Conservation (phyloP, 2,113 vertebrate genomes). For the Vulpes ferrilata region DNA sequence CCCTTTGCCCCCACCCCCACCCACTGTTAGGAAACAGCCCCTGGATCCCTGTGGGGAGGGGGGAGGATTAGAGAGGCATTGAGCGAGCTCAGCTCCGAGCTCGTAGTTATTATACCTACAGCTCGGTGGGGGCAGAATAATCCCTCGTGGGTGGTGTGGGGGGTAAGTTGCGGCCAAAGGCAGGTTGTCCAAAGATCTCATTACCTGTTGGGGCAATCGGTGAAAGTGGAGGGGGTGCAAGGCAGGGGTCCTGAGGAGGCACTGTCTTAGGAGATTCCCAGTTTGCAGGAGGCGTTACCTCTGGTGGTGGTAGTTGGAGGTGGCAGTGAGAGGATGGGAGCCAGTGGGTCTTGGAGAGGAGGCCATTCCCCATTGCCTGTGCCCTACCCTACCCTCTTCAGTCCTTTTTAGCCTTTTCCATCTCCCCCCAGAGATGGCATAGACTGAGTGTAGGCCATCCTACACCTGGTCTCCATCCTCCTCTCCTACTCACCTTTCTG, state of each 20-base stretch:
- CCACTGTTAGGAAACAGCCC: slow-evolving; percentile 61
- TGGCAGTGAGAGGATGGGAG: not conserved
- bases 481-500: not conserved
- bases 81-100: not conserved
- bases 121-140: not conserved
- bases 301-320: not conserved
- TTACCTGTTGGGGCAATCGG: not conserved
- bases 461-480: no score
- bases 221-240: not conserved
- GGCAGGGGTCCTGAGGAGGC: not conserved
- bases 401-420: not conserved
- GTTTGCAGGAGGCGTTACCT: not conserved
- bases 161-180: not conserved
- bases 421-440: not conserved
- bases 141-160: not conserved
- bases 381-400: not conserved
- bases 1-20: slow-evolving; percentile 24
- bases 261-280: not conserved
- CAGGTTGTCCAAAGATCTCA: not conserved
- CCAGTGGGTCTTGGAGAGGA: not conserved
- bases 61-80: not conserved
- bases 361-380: not conserved
- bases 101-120: not conserved
- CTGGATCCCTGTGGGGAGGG: slow-evolving; percentile 22
- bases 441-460: not conserved